These are phyloP conservation scores for Noctua janthina DNA, from an alignment of 2,888 invertebrate species.

Conservation along the genomic window DNA sequence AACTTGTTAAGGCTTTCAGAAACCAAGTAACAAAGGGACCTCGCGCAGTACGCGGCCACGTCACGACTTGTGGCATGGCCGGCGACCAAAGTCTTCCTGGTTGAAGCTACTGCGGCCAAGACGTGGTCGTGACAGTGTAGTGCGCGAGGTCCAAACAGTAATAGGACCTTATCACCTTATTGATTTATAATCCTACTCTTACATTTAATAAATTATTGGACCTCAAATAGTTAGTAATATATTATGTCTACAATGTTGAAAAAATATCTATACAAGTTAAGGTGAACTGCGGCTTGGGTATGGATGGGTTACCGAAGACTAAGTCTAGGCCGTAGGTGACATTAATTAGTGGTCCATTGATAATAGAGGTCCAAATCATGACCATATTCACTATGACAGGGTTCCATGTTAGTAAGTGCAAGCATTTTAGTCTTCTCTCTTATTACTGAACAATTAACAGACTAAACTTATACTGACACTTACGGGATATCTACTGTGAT, in stretches of 20 bases:
- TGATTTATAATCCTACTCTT: conserved; percentile 29
- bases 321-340: neutral
- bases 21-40: neutral
- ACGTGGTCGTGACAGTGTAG: neutral
- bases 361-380: conserved; percentile 55
- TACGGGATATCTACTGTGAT: too few relatives aligned
- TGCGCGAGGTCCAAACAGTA: neutral
- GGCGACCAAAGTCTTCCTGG: neutral
- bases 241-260: conserved; percentile 63
- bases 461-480: too few relatives aligned
- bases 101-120: neutral
- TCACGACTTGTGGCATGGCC: neutral
- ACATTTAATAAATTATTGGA: conserved; percentile 19
- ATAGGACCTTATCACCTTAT: conserved; percentile 32
- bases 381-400: conserved; percentile 64
- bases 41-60: neutral
- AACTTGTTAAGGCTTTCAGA: neutral
- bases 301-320: conserved; percentile 13
- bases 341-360: conserved; percentile 18
- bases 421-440: conserved; percentile 14
- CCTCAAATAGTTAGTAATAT: conserved; percentile 58
- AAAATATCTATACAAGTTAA: conserved; percentile 31
- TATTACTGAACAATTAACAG: neutral
- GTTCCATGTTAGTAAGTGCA: conserved; percentile 46
- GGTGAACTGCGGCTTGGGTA: conserved; percentile 3